phyloP scores from a whole-genome alignment of 1,140 invertebrate species.

The Drusus annulatus region DNA sequence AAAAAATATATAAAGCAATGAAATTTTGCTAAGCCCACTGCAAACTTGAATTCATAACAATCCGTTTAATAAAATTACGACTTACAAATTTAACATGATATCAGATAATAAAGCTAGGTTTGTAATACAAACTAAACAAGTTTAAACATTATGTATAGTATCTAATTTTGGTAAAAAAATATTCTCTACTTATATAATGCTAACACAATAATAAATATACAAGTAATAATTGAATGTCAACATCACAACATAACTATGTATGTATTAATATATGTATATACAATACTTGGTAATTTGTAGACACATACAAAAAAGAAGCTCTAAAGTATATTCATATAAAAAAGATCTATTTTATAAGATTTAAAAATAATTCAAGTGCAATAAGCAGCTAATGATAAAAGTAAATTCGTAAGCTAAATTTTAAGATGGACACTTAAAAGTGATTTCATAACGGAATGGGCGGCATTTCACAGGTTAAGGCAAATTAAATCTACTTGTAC shows the following conservation, averaged over 20 bases:
- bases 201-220: constrained; percentile 22
- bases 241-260: not conserved
- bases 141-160: not conserved
- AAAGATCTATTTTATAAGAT: not conserved
- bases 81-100: not conserved
- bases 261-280: constrained; percentile 25
- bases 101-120: constrained; percentile 31
- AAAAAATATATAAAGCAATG: too few relatives aligned
- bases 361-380: not conserved
- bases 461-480: constrained; percentile 21
- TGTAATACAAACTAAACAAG: constrained; percentile 19
- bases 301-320: not conserved
- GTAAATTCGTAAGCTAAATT: not conserved
- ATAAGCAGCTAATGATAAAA: not conserved
- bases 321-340: not conserved
- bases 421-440: not conserved
- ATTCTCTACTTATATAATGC: constrained; percentile 27
- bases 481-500: constrained; percentile 10
- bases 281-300: constrained; percentile 29
- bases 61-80: too few relatives aligned
- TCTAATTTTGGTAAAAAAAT: constrained; percentile 40
- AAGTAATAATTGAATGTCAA: constrained; percentile 15
- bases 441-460: not conserved
- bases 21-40: not conserved
- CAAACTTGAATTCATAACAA: constrained; percentile 13